Evolutionary conservation across 1,140 invertebrate species (phyloP), one percentile per base, ranked within the genome.

Genomic region (Sarcophaga bullata): DNA sequence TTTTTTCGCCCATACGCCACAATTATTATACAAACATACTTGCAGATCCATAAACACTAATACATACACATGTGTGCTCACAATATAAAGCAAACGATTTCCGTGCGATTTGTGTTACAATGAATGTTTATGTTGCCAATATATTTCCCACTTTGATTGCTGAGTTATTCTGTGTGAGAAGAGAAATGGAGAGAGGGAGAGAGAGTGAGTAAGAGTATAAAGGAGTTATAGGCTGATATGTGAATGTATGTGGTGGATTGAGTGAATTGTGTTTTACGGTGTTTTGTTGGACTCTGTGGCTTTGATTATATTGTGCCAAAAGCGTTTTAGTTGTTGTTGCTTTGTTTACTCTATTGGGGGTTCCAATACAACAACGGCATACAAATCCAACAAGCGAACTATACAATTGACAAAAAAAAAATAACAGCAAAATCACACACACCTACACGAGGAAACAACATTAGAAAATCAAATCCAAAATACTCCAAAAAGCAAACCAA

Each of bases 81-180:
- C 3, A 72, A 47, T 37, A 54, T 76, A 49, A 54, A 58, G 76
- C 75, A 54, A 84, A 85, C 86, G 73, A 76, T 76, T 76, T 76
- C 46, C 46, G 13, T n/a, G 13, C 46, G 73, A 76, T 76, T 76
- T 76, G 73, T 49, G 46, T 49, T 13, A 17, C 46, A 58, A 58
- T 58, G 54, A 58, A 58, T 58, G 54, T 49, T 76, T 76, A n/a
- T n/a, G 73, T 76, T 49, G n/a, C 48, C 73, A 46, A 17, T 76
- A 48, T 49, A 76, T 48, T 48, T 48, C 13, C 46, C n/a, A 76
- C 48, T 76, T 58, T 58, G 54, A 58, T 58, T 58, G 54, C 15
- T 58, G 54, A 58, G 54, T 11, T 15, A 58, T 58, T 13, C 25
- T 37, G 10, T 9, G 13, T 6, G 7, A 6, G 13, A 3, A n/a